phyloP scores from a whole-genome alignment of 2,797 vertebrate species.

The Manis javanica region DNA sequence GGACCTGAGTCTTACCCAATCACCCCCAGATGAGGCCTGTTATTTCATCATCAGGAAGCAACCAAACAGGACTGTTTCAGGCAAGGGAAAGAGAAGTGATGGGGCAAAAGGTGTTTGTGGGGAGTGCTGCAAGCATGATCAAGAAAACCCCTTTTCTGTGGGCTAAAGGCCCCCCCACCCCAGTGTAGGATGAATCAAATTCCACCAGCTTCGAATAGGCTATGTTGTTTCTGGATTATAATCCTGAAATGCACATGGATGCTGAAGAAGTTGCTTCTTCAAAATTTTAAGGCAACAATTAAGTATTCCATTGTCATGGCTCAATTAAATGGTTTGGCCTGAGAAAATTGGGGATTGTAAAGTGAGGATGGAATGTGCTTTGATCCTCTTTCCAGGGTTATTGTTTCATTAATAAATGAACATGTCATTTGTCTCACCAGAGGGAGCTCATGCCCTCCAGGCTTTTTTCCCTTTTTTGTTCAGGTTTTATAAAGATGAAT shows the following conservation, averaged over 20 bases:
- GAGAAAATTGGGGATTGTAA: constrained; percentile 93
- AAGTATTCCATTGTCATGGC: constrained; percentile 91
- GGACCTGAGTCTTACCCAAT: neutral
- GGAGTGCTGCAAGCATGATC: constrained; percentile 4
- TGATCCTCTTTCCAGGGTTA: constrained; percentile 98
- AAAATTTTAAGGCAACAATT: constrained; percentile 90
- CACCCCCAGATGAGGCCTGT: neutral
- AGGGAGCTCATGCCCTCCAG: constrained; percentile 92
- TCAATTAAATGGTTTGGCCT: constrained; percentile 95
- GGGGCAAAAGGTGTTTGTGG: neutral
- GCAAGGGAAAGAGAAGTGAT: neutral
- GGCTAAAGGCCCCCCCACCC: constrained; percentile 47
- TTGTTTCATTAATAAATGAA: constrained; percentile 96
- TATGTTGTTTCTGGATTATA: constrained; percentile 79
- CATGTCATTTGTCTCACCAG: constrained; percentile 96
- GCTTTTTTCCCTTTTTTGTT: constrained; percentile 91
- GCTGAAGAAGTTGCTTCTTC: constrained; percentile 87
- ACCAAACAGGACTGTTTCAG: neutral
- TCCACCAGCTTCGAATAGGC: constrained; percentile 81
- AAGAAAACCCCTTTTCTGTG: constrained; percentile 47
- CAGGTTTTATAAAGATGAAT: constrained; percentile 94
- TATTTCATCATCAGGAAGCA: neutral
- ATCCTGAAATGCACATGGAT: constrained; percentile 86
- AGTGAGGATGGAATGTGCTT: constrained; percentile 97
- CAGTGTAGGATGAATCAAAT: constrained; percentile 74